Evolutionary conservation across 1,140 invertebrate genomes (phyloP).

Genomic region (Diabrotica undecimpunctata): DNA sequence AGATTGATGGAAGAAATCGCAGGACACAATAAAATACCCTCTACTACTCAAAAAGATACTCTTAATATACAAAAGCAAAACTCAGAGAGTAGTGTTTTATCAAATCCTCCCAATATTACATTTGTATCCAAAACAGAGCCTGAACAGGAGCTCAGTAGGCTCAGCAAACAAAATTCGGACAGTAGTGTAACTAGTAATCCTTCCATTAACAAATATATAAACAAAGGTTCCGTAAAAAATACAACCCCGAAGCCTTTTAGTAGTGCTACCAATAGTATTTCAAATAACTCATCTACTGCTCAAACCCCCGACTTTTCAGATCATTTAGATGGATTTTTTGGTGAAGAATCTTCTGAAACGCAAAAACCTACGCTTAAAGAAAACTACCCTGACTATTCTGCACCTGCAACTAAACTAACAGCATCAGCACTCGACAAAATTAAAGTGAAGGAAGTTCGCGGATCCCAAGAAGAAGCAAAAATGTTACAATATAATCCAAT

Average conservation of each 20-base stretch:
- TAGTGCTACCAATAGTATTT: conserved; percentile 35
- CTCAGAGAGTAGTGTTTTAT: conserved; percentile 36
- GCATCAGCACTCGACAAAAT: not conserved
- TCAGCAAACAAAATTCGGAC: conserved; percentile 39
- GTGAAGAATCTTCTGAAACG: not conserved
- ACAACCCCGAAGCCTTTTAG: conserved; percentile 48
- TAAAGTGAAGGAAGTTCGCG: too few relatives aligned
- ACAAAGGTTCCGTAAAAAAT: conserved; percentile 45
- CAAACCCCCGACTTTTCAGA: conserved; percentile 40
- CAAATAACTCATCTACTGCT: conserved; percentile 35
- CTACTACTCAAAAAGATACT: conserved; percentile 25
- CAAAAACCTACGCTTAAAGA: not conserved
- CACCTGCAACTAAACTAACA: not conserved
- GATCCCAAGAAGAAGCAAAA: not conserved
- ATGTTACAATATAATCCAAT: conserved; percentile 27
- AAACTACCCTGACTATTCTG: not conserved
- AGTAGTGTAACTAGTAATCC: conserved; percentile 29
- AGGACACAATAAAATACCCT: conserved; percentile 42
- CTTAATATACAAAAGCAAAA: conserved; percentile 36
- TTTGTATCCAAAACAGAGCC: conserved; percentile 34
- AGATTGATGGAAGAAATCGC: conserved; percentile 66
- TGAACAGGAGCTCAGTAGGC: conserved; percentile 24
- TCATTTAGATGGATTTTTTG: conserved; percentile 6
- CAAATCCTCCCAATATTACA: conserved; percentile 31
- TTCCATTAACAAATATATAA: conserved; percentile 34